A percentile compares a stretch with the other conserved stretches of the same genome.
phyloP scores from a whole-genome alignment of 2,113 vertebrate species.

The Saiga tatarica region DNA sequence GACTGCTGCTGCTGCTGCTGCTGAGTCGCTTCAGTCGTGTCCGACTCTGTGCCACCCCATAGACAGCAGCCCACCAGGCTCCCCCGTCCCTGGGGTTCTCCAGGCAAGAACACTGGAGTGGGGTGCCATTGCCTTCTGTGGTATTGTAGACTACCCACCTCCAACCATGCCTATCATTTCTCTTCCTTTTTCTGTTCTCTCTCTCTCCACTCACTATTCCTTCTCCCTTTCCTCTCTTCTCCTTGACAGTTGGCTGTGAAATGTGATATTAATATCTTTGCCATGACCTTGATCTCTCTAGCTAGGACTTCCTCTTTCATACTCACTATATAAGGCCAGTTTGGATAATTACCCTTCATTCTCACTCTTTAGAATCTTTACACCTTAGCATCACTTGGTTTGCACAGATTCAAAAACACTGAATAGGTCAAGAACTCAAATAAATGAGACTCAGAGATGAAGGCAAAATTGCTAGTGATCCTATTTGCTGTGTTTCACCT shows the following conservation, averaged over 20 bases:
- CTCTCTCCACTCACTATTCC: neutral
- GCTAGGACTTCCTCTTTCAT: neutral
- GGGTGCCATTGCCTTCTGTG: neutral
- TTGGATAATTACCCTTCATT: neutral
- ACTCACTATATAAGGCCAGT: neutral
- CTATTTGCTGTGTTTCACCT: neutral
- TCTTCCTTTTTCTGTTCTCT: neutral
- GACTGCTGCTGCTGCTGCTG: neutral
- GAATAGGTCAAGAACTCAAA: neutral
- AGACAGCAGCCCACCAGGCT: neutral
- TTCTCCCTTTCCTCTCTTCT: neutral
- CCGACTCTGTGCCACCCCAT: fast-evolving
- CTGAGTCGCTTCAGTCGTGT: neutral
- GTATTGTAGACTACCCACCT: neutral
- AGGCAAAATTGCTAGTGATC: neutral
- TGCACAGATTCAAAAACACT: neutral
- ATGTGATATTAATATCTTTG: neutral
- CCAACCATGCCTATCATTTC: neutral
- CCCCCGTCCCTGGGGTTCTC: neutral
- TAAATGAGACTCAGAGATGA: neutral
- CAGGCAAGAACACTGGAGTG: neutral
- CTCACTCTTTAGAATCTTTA: neutral
- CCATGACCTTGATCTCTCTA: neutral
- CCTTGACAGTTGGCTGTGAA: neutral
- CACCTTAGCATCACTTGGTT: neutral